These are phyloP conservation scores for Urocynchramus pylzowi DNA, from an alignment of 2,113 vertebrate species.

Conservation along the genomic window DNA sequence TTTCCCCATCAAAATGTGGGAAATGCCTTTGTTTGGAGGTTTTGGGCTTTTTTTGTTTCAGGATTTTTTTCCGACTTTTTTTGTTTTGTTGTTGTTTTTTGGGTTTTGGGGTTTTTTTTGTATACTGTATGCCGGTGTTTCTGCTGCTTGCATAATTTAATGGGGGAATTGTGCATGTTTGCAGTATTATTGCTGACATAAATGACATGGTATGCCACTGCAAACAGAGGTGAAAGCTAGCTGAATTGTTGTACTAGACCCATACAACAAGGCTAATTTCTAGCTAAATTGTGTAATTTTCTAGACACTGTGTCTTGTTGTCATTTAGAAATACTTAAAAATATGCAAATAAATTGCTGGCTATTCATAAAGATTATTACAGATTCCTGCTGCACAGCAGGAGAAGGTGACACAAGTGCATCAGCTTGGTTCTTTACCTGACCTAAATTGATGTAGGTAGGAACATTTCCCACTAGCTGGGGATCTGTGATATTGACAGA, in stretches of 20 bases:
- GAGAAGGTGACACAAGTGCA: background rate
- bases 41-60: background rate
- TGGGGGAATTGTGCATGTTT: background rate
- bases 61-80: accelerated
- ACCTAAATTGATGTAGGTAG: background rate
- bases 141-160: background rate
- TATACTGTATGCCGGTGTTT: background rate
- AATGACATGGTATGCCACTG: background rate
- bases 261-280: background rate
- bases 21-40: background rate
- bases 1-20: background rate
- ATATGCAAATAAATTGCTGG: background rate
- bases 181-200: background rate
- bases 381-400: background rate
- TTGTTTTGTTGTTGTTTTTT: too few relatives aligned
- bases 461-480: background rate
- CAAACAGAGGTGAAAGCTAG: background rate
- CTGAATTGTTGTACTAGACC: background rate
- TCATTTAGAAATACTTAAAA: background rate
- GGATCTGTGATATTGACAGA: background rate
- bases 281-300: background rate
- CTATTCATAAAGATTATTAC: background rate
- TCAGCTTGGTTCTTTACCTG: background rate
- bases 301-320: constrained; percentile 27
- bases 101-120: too few relatives aligned